phyloP scores from a whole-genome alignment of 2,113 vertebrate genomes.

The Melierax canorus region DNA sequence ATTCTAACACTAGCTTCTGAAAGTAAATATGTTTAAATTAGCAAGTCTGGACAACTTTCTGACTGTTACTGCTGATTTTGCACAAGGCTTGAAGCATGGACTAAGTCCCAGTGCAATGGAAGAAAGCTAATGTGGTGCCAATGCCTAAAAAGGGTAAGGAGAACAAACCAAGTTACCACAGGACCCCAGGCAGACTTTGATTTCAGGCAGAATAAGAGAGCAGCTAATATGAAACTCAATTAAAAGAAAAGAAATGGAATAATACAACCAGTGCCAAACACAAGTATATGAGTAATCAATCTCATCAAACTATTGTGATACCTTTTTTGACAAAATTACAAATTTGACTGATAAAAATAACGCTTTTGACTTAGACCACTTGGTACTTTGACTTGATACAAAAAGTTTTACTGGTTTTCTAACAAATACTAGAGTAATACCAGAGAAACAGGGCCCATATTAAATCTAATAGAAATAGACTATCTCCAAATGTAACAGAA shows the following conservation, averaged over 20 bases:
- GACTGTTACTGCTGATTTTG: background rate
- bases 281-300: background rate
- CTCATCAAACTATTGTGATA: background rate
- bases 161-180: background rate
- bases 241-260: background rate
- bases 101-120: background rate
- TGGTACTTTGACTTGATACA: background rate
- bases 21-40: slow-evolving; percentile 34
- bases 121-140: background rate
- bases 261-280: slow-evolving; percentile 10
- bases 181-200: slow-evolving; percentile 22
- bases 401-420: background rate
- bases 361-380: background rate
- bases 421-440: background rate
- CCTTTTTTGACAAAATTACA: background rate
- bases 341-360: background rate
- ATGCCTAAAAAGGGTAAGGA: background rate
- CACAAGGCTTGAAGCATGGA: background rate
- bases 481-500: background rate
- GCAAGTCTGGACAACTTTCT: slow-evolving; percentile 21
- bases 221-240: background rate
- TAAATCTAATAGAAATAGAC: background rate
- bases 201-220: slow-evolving; percentile 28
- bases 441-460: background rate
- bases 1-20: background rate